Evolutionary conservation across 2,888 invertebrate genomes (phyloP), one percentile per base, ranked within the genome.

Genomic region (Dolichopus griseipennis): DNA sequence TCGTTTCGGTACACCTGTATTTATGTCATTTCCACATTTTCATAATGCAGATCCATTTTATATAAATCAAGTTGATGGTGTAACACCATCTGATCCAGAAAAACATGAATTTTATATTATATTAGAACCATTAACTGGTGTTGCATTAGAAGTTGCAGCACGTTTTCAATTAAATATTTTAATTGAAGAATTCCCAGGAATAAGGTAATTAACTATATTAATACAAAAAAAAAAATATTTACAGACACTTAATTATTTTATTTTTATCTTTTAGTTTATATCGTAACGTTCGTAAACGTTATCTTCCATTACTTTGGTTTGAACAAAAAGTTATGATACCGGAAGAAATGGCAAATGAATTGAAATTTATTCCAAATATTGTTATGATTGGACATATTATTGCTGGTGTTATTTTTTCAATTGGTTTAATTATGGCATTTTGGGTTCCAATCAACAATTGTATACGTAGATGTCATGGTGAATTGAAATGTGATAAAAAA

Each of bases 11-110:
- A 90, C 93, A 0, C 95, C 95, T 0, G 88, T 90, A 0, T 92
- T 91, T 77, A 86, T 92, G 72, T 91, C 93, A 0, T 85, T 91
- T 73, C 95, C 95, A 0, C 93, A 95, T 81, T 95, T 92, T 80
- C 84, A 88, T 75, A 85, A 88, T 73, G 94, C 86, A 0, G 93
- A 93, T 81, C 86, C 87, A 0, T 83, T 80, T 70, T 88, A 91
- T 70, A 72, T 83, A 15, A 82, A 88, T 18, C 82, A 83, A 65
- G 85, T 94, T 0, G 83, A 84, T 0, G 95, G 95, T 0, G 75
- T 95, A 76, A 73, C 80, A 1, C 92, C 95, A 0, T 83, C 87
- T 37, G 84, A 86, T 1, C 68, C 76, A 68, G 83, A 86, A 0
- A 83, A 86, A 41, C 93, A 95, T 76, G 86, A 88, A 71, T 91